Evolutionary conservation across 2,888 invertebrate species (phyloP).

Genomic region (Acrocyrtus sp.): DNA sequence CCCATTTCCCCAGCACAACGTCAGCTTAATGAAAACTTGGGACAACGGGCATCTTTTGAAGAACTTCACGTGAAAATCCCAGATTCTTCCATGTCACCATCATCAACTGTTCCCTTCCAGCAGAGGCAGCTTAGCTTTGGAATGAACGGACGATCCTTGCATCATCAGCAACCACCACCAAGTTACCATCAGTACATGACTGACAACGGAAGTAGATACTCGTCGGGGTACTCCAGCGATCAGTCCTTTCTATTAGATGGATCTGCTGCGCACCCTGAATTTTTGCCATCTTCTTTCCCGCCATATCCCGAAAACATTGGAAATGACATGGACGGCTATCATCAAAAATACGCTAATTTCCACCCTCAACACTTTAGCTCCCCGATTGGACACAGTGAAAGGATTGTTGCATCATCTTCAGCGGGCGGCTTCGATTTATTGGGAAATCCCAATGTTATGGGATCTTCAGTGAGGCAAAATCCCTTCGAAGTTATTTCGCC

Average conservation of each 20-base stretch:
- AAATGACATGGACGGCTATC: conserved; percentile 8
- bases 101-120: conserved; percentile 12
- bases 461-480: not conserved
- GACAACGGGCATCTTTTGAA: conserved; percentile 6
- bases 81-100: conserved; percentile 5
- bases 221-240: not conserved
- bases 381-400: conserved; percentile 10
- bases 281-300: conserved; percentile 20
- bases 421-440: not conserved
- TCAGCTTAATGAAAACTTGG: conserved; percentile 6
- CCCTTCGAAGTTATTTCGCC: conserved; percentile 11
- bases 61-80: conserved; percentile 31
- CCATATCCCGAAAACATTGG: conserved; percentile 8
- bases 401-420: not conserved
- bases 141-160: conserved; percentile 9
- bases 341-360: conserved; percentile 3
- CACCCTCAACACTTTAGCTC: conserved; percentile 26
- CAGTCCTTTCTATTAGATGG: too few relatives aligned
- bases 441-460: not conserved
- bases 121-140: conserved; percentile 15
- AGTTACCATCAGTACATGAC: conserved; percentile 53
- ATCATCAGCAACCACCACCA: conserved; percentile 43
- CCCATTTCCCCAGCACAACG: conserved; percentile 10
- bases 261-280: conserved; percentile 1
- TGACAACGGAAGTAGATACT: conserved; percentile 22